Base-by-base conservation (phyloP, 2,888 invertebrate species). In the Ctenicera cuprea region DNA sequence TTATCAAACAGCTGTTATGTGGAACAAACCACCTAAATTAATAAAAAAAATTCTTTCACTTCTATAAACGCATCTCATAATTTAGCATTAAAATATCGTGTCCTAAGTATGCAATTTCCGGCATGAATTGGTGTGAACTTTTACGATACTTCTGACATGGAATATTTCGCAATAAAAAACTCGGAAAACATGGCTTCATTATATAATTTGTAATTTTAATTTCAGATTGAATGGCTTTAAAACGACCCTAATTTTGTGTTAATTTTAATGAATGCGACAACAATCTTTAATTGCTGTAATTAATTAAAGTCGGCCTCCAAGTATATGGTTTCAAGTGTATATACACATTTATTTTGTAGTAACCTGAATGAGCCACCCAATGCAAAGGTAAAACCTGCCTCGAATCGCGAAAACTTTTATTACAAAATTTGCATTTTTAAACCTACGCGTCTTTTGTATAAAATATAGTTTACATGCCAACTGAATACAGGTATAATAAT, bases 371-470 rank as follows among this genome's bases (percentile, higher is more conserved):
- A 20, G 20, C 20, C 11, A 11, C 18, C 48, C n/a, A 38, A 12
- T 45, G 43, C 7, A 45, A 38, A 9, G 43, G 14, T n/a, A 45
- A 48, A 48, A 48, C 48, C 18, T 14, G 20, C 18, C 20, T 41
- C 7, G 41, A 14, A 14, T 12, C 22, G 26, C 66, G 30, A 45
- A 38, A 67, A 43, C 12, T 57, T 67, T 67, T 54, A 54, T 67
- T 67, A 33, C 33, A 45, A 33, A 54, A 67, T 67, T 67, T 67
- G 67, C 67, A 67, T 67, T 67, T 67, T 48, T 41, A 66, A 66
- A 59, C 67, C 67, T 43, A 67, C 67, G 57, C 59, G 59, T 22
- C 18, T 45, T 57, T 65, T 66, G 33, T 67, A 48, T 67, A 59
- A 67, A 67, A 59, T 67, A 59, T 67, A 59, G 67, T 57, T 57